Base-by-base conservation (phyloP, 2,888 invertebrate species). In the Chaetogeoica ovagalla region DNA sequence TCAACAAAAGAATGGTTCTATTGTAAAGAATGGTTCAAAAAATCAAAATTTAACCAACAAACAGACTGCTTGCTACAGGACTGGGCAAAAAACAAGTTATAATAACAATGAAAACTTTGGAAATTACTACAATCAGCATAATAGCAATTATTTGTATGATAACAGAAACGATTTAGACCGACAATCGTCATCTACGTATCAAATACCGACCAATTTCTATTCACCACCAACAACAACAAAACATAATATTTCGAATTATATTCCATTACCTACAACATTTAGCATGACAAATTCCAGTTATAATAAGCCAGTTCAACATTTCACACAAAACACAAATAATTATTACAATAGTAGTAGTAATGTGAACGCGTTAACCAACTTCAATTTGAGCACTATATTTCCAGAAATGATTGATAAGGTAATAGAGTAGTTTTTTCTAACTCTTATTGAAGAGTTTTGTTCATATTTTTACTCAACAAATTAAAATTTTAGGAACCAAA, bases 301-400 rank as follows among this genome's bases (percentile, higher is more conserved):
- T 63, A 71, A 71, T 71, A 79, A 79, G 9, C 79, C 79, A 71
- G 70, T 71, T 71, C 79, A 79, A 63, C 79, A 79, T 79, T 79
- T 79, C 65, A n/a, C 71, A 23, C 79, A 79, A 57, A 79, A 79
- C 60, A 71, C 79, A 23, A 79, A 65, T 55, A 77, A 77, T 19
- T 79, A 79, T 63, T 79, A 79, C 30, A 71, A 70, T 43, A 71
- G 23, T 6, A 71, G 63, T 15, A 65, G 63, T 43, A 79, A 79
- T 71, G 79, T 79, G 23, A 79, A 79, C 30, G 65, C 79, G 19
- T 86, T 91, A 57, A 92, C 93, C 1, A 94, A 94, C 86, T 94
- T 94, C 85, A 94, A 94, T 86, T 87, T 94, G 63, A 93, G 93
- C 84, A 91, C 94, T 0, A 93, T 94, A 84, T 94, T 94, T 86